phyloP scores from a whole-genome alignment of 2,113 vertebrate species.

The Mohoua ochrocephala region DNA sequence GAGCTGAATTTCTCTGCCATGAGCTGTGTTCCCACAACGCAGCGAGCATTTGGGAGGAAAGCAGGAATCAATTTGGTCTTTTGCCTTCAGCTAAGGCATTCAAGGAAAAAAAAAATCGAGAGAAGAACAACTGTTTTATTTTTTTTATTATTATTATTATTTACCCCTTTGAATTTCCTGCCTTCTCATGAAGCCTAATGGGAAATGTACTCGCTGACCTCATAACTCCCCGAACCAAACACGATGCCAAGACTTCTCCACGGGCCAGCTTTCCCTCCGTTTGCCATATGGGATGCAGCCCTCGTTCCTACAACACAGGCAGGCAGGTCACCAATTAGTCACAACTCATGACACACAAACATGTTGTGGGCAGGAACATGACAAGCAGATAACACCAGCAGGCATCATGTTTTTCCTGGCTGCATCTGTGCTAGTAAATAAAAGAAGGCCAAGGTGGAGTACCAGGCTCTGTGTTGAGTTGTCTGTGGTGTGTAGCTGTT shows the following conservation, averaged over 20 bases:
- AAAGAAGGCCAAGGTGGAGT: neutral
- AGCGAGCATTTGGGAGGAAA: neutral
- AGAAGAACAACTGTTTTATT: neutral
- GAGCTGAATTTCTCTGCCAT: neutral
- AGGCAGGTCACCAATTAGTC: neutral
- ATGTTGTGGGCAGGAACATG: neutral
- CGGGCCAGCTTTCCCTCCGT: neutral
- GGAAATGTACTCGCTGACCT: neutral
- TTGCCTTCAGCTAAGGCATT: neutral
- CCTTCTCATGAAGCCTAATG: neutral
- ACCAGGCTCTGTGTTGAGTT: neutral
- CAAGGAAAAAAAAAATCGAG: neutral
- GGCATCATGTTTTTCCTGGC: neutral
- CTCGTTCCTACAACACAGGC: neutral
- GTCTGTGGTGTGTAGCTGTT: neutral
- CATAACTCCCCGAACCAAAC: neutral
- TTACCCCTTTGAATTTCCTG: constrained; percentile 5
- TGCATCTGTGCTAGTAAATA: constrained; percentile 14
- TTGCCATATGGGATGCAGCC: neutral
- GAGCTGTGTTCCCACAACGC: neutral
- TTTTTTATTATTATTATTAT: neutral
- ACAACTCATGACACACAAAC: neutral
- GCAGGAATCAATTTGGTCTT: neutral
- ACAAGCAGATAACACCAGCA: neutral
- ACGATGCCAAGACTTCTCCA: neutral